Evolutionary conservation across 2,888 invertebrate genomes (phyloP), one percentile per base, ranked within the genome.

Genomic region (Parasteatoda lunata): DNA sequence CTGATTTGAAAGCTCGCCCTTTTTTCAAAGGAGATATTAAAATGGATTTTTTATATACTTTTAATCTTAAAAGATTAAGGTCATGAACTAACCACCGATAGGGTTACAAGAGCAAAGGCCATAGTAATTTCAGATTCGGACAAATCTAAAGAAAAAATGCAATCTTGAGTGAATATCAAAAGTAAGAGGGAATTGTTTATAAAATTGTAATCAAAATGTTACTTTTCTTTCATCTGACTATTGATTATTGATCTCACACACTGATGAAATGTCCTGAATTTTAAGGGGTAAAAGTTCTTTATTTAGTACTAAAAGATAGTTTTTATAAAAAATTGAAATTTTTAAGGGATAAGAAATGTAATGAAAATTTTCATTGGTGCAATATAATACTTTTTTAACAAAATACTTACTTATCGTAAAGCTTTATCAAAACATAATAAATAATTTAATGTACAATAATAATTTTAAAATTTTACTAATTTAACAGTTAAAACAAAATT

Each of bases 201-300:
- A 84, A 54, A 72, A 84, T 77, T 84, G 77, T 77, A 77, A 77
- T 59, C 71, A 70, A 72, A 77, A 84, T 71, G 70, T 64, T 47
- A 30, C 77, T 65, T 84, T 65, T 77, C 83, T 77, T 66, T 84
- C 83, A 84, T 52, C 83, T 64, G 54, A 70, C 77, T 71, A 30
- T 84, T 84, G 83, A 84, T 77, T 84, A 66, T 77, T 84, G 83
- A 77, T 77, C 83, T 77, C 76, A 54, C 15, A 66, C 77, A 70
- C 77, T 72, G 83, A 84, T 84, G 72, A 11, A 68, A 69, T 52
- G 65, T 45, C 73, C 45, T 30, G 47, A 47, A 64, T 73, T 72
- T 80, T 65, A 66, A 65, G 72, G 80, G 72, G 72, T 80, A 80
- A 80, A 73, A 66, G 80, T 80, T 73, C 72, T 51, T 30, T 49